Conservation (phyloP, 2,113 vertebrate species). For the Irena cyanogastra region DNA sequence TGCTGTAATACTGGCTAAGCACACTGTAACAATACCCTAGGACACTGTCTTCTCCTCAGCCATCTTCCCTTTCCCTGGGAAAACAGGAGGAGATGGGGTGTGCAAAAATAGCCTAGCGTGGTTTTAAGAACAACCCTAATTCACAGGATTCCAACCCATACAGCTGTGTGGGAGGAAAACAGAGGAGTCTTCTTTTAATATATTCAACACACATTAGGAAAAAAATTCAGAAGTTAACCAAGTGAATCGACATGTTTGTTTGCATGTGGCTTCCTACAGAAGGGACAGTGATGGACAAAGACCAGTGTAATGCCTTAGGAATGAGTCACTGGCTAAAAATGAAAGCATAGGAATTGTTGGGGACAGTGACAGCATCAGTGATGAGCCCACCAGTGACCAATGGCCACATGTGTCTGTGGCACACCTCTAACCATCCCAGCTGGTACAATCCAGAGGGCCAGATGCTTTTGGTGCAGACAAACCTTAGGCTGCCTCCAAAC, state of each 20-base stretch:
- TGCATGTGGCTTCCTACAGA: neutral
- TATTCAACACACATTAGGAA: neutral
- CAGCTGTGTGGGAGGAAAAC: neutral
- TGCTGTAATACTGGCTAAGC: neutral
- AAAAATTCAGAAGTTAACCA: slow-evolving; percentile 4
- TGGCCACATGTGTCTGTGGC: fast-evolving
- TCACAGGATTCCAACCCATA: neutral
- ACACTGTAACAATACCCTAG: neutral
- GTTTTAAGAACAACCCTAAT: neutral
- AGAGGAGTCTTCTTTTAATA: neutral
- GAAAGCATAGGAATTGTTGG: neutral
- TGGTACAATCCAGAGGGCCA: neutral
- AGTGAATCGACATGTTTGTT: slow-evolving; percentile 5
- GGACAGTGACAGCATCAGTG: neutral
- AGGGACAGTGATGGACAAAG: neutral
- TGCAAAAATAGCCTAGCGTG: neutral
- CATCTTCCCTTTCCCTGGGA: neutral
- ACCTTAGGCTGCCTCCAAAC: neutral
- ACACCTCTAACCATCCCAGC: neutral
- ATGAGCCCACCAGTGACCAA: neutral
- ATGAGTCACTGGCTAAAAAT: neutral
- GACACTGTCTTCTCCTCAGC: neutral
- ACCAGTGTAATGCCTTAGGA: slow-evolving; percentile 4
- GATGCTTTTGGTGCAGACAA: neutral
- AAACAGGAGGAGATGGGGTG: neutral